Evolutionary conservation across 2,797 vertebrate genomes (phyloP).

Genomic region (Epinephelus malabaricus): DNA sequence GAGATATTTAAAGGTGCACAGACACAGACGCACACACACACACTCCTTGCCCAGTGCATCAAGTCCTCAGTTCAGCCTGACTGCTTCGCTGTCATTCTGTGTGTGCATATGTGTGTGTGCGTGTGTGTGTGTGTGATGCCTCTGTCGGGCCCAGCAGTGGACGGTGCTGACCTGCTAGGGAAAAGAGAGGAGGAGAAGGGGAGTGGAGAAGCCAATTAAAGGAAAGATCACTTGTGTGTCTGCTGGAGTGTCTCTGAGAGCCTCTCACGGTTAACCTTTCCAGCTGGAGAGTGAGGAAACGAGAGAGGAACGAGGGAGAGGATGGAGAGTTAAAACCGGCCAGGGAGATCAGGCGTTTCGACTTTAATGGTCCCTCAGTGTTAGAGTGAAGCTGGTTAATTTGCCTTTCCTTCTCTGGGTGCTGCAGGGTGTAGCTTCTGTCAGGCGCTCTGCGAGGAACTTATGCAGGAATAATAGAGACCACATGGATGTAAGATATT

Average conservation of each 20-base stretch:
- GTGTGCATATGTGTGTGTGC: slow-evolving; percentile 6
- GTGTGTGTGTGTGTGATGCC: slow-evolving; percentile 51
- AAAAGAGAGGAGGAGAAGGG: slow-evolving; percentile 82
- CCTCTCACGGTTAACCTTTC: slow-evolving; percentile 87
- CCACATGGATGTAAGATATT: slow-evolving; percentile 46
- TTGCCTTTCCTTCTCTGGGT: slow-evolving; percentile 77
- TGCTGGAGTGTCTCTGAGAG: slow-evolving; percentile 85
- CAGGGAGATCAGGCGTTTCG: slow-evolving; percentile 81
- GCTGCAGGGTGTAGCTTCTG: slow-evolving; percentile 75
- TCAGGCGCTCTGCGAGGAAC: slow-evolving; percentile 65
- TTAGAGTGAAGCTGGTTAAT: slow-evolving; percentile 82
- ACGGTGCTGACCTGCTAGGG: slow-evolving; percentile 83
- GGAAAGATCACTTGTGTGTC: slow-evolving; percentile 87
- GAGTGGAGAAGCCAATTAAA: slow-evolving; percentile 90
- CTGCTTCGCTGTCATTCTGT: slow-evolving; percentile 62
- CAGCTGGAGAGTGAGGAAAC: slow-evolving; percentile 77
- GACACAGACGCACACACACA: slow-evolving; percentile 38
- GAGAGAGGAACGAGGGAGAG: slow-evolving; percentile 77
- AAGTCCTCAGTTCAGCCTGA: slow-evolving; percentile 81
- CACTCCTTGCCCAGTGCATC: slow-evolving; percentile 53
- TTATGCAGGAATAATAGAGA: slow-evolving; percentile 68
- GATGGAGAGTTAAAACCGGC: slow-evolving; percentile 74
- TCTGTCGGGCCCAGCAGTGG: slow-evolving; percentile 75
- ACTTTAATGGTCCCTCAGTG: slow-evolving; percentile 82
- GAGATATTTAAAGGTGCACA: slow-evolving; percentile 73